A percentile compares a stretch with the other conserved stretches of the same genome.
These are phyloP conservation scores for Solen grandis DNA, from an alignment of 1,140 invertebrate genomes.

Conservation along the genomic window DNA sequence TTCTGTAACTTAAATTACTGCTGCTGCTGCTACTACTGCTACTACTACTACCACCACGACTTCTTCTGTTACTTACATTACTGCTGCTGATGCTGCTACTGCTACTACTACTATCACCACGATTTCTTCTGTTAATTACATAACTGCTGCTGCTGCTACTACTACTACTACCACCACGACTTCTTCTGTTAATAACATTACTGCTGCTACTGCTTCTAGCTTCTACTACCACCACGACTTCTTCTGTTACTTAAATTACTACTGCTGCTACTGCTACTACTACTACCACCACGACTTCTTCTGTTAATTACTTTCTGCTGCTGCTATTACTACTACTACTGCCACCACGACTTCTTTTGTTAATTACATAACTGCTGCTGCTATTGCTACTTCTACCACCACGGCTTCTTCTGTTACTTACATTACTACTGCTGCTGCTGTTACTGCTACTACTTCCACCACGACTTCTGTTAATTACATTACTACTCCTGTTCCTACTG, in stretches of 20 bases:
- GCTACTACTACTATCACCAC: conserved; percentile 2
- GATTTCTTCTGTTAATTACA: not conserved
- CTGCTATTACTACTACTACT: conserved; percentile 5
- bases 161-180: not conserved
- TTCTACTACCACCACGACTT: not conserved
- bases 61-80: not conserved
- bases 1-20: not conserved
- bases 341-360: not conserved
- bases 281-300: not conserved
- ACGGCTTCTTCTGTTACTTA: not conserved
- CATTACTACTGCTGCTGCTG: conserved; percentile 1
- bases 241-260: not conserved
- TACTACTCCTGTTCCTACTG: not conserved
- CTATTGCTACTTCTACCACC: not conserved
- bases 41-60: not conserved
- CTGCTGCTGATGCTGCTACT: conserved; percentile 4
- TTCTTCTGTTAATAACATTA: not conserved
- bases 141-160: conserved; percentile 2
- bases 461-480: not conserved
- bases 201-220: not conserved
- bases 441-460: not conserved
- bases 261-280: not conserved
- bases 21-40: conserved; percentile 2
- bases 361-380: not conserved
- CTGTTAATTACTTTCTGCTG: no score